Evolutionary conservation across 2,888 invertebrate species (phyloP), one percentile per base, ranked within the genome.

Genomic region (Microdon myrmicae): DNA sequence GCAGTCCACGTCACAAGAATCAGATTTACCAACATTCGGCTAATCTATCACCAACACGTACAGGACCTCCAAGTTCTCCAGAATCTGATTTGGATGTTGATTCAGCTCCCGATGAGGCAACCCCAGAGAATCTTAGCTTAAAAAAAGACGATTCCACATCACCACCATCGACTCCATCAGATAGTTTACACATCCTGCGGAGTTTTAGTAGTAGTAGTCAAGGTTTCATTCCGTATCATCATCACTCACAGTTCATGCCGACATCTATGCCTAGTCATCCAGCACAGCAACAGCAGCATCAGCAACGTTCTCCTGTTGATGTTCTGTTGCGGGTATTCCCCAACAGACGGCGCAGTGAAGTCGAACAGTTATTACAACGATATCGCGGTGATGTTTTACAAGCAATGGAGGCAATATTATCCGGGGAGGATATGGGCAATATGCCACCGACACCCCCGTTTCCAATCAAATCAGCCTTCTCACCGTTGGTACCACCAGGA

Each of bases 291-390:
- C 16, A 79, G 73, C 51, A 23, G 68, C 81, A 71, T 8, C 72
- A 74, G 22, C 84, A 84, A 69, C 83, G 91, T 43, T 91, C 92
- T 0, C 92, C 95, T 0, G 87, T 96, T 1, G 95, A 96, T 75
- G 91, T 94, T 0, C 83, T 96, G 6, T 85, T 91, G 70, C 86
- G 94, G 70, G 93, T 96, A 0, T 96, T 96, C 75, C 96, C 96
- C 0, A 87, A 90, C 70, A 86, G 93, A 71, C 87, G 94, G 70
- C 84, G 94, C 35, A 87, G 87, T 37, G 93, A 95, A 73, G 90
- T 96, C 1, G 95, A 96, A 76, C 85, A 89, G 3, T 85, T 93
- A 31, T 82, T 96, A 12, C 88, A 91, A 68, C 85, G 90, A 59
- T 92, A 90, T 77, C 87, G 90, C 77, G 94, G 94, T 0, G 95